Base-by-base conservation (phyloP, 2,797 vertebrate species). In the Acropternis orthonyx region DNA sequence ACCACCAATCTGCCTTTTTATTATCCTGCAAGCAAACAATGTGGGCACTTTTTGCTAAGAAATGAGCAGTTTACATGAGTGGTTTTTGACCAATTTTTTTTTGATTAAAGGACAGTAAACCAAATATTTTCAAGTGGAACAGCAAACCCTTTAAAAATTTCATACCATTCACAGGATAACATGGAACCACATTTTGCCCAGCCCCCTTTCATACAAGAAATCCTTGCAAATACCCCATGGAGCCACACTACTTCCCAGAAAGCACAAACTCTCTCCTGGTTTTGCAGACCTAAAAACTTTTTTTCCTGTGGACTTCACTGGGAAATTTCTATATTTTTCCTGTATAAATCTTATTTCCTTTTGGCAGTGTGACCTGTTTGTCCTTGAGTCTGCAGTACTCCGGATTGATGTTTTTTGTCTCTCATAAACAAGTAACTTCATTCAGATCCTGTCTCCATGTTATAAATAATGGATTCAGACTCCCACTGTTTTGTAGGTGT, bases 1-100 rank as follows among this genome's bases (percentile, higher is more conserved):
- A 48, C 71, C 12, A 21, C 81, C 73, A 86, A 78, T 91, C 66
- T 89, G 89, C 73, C 56, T 89, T 94, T 78, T 93, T 95, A 90
- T 95, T 95, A 74, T 67, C 59, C 48, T 74, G 63, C 63, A 77
- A 78, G 43, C 69, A 86, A 84, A 72, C 30, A 85, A 79, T 87
- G 82, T 82, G 20, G 26, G 61, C 46, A 44, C 9, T 51, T 88
- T 85, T 75, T 76, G 18, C 56, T 73, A 82, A 79, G 62, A 92
- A 84, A 72, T 12, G 6, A 80, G n/a, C n/a, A 59, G 56, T 67
- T 89, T 68, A 69, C 48, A 52, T 1, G 11, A 76, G 30, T 12
- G 7, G 12, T 66, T 96, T 85, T 87, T 32, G 73, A 37, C 12
- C 28, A 0, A 6, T 77, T 37, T 85, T 90, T n/a, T n/a, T 41